Evolutionary conservation across 2,888 invertebrate genomes (phyloP).

Genomic region (Heliconius ismenius): DNA sequence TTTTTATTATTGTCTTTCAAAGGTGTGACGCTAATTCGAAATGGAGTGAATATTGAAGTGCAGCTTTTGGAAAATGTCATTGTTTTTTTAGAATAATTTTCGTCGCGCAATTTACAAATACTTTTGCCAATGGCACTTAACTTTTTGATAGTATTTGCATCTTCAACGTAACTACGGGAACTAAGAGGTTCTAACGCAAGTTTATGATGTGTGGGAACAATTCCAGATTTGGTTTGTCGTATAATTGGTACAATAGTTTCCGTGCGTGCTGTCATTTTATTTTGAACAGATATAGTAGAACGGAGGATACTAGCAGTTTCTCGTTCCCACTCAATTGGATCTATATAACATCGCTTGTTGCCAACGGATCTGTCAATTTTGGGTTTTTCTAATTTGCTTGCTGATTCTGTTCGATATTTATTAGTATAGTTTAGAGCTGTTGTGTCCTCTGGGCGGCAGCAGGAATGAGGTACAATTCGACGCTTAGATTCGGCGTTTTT

Average conservation of each 20-base stretch:
- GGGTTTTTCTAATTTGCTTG: conserved; percentile 66
- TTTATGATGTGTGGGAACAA: conserved; percentile 56
- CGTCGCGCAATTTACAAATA: conserved; percentile 70
- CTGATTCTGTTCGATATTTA: conserved; percentile 75
- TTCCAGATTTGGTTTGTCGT: conserved; percentile 67
- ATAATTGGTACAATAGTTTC: conserved; percentile 55
- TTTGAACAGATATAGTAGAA: conserved; percentile 74
- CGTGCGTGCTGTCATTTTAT: conserved; percentile 61
- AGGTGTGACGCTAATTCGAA: conserved; percentile 68
- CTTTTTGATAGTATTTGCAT: conserved; percentile 68
- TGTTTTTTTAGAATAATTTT: conserved; percentile 58
- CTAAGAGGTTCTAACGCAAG: conserved; percentile 54
- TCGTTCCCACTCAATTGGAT: conserved; percentile 79
- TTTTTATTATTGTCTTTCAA: conserved; percentile 57
- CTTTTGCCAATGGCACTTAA: conserved; percentile 73
- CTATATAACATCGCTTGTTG: conserved; percentile 80
- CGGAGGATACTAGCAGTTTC: conserved; percentile 81
- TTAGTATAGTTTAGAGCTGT: conserved; percentile 53
- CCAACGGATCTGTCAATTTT: conserved; percentile 76
- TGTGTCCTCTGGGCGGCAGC: conserved; percentile 66
- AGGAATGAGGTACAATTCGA: conserved; percentile 70
- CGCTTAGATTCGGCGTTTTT: conserved; percentile 72
- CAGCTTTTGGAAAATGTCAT: conserved; percentile 72
- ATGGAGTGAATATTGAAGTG: conserved; percentile 70
- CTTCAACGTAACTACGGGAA: conserved; percentile 58